Evolutionary conservation across 2,888 invertebrate species (phyloP).

Genomic region (Lasioglossum lativentre): DNA sequence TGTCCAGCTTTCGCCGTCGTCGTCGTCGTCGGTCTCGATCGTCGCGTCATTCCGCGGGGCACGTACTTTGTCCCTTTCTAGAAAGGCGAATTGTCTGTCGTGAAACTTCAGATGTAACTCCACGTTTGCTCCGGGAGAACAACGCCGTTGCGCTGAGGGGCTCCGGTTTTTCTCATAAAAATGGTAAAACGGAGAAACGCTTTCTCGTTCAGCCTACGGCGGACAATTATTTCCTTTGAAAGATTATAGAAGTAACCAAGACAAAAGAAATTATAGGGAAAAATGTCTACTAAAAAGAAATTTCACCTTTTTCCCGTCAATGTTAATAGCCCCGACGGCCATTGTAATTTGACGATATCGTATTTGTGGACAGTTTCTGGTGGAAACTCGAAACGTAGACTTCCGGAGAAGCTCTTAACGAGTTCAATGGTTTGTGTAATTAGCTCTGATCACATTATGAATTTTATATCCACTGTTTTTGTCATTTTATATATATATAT

Average conservation of each 20-base stretch:
- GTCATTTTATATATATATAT: too few relatives aligned
- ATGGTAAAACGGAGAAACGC: slow-evolving; percentile 25
- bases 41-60: background rate
- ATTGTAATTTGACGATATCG: background rate
- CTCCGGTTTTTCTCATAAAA: slow-evolving; percentile 37
- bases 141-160: background rate
- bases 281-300: background rate
- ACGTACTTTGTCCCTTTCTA: background rate
- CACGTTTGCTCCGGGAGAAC: slow-evolving; percentile 18
- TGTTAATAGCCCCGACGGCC: background rate
- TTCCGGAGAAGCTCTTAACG: background rate
- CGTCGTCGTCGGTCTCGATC: background rate
- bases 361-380: background rate
- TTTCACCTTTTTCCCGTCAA: background rate
- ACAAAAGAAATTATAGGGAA: background rate
- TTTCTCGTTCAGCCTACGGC: slow-evolving; percentile 3
- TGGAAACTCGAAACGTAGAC: background rate
- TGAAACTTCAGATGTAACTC: slow-evolving; percentile 29
- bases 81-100: slow-evolving; percentile 26
- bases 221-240: background rate
- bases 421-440: background rate
- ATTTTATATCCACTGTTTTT: background rate
- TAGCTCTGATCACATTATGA: background rate
- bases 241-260: background rate
- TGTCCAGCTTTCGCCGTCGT: slow-evolving; percentile 8